phyloP scores from a whole-genome alignment of 2,797 vertebrate species.

The Microhierax caerulescens region DNA sequence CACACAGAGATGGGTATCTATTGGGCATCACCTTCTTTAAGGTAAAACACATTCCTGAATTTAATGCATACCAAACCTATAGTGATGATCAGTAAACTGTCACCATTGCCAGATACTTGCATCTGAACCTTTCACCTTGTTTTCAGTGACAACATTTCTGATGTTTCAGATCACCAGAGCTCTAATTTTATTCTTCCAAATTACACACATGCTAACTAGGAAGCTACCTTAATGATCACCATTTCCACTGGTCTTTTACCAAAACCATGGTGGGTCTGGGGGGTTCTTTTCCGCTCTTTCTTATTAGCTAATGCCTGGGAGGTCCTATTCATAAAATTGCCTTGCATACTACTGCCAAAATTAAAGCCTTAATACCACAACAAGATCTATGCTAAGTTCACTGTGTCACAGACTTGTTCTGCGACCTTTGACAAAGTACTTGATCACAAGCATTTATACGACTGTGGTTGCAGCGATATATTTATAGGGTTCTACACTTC shows the following conservation, averaged over 20 bases:
- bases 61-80: not conserved
- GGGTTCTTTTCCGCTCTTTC: not conserved
- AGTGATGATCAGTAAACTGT: not conserved
- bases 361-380: not conserved
- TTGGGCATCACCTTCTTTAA: not conserved
- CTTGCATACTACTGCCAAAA: not conserved
- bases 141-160: not conserved
- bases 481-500: not conserved
- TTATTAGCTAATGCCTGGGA: not conserved
- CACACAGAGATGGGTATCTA: fast-evolving
- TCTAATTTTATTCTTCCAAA: not conserved
- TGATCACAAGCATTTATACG: not conserved
- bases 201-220: not conserved
- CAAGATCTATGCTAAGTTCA: not conserved
- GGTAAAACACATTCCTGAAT: not conserved
- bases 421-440: not conserved
- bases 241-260: not conserved
- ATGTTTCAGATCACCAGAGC: fast-evolving
- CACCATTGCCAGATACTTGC: not conserved
- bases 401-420: not conserved
- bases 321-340: not conserved
- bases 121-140: not conserved
- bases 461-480: not conserved
- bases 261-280: not conserved
- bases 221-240: not conserved